Base-by-base conservation (phyloP, 1,140 invertebrate genomes). In the Penaeus chinensis region DNA sequence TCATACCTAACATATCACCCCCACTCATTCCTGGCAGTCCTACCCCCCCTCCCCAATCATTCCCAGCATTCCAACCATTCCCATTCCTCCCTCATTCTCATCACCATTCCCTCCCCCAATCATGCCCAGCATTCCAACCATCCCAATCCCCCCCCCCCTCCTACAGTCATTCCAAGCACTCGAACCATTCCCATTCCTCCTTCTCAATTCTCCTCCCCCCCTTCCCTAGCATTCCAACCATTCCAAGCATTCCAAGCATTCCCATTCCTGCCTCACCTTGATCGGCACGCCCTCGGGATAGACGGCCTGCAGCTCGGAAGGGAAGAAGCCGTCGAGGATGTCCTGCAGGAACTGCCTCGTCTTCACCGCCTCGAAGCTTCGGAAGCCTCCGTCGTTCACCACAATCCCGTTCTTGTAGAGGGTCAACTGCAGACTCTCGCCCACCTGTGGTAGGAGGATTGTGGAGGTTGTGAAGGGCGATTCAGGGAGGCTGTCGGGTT, bases 381-480 rank as follows among this genome's bases (percentile, higher is more conserved):
- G 61, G 77, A 90, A 90, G 32, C 82, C 85, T 20, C 84, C 89
- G 24, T 83, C 85, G 27, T 88, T 84, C 7, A 89, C 87, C 27
- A 90, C 89, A n/a, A 90, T 79, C 2, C 89, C 89, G 60, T 90
- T 90, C 81, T 90, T 90, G 87, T 90, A 90, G 18, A 90, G 82
- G 8, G 89, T 89, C 60, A 90, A 60, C 65, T 90, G 82, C 2
- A 90, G 78, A 71, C 85, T 90, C 78, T 85, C 89, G 13, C 77
- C 65, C 89, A 88, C 66, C 54, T 65, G 18, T 13, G 10, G 54
- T 0, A 16, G 11, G 54, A 16, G 10, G 54, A 8, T 54, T 54
- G 54, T 54, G 16, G 7, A 42, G 37, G 37, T 42, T 42, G 37
- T 42, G 37, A n/a, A n/a, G n/a, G n/a, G n/a, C n/a, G n/a, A n/a